Evolutionary conservation across 2,888 invertebrate species (phyloP).

Genomic region (Cerastis rubricosa): DNA sequence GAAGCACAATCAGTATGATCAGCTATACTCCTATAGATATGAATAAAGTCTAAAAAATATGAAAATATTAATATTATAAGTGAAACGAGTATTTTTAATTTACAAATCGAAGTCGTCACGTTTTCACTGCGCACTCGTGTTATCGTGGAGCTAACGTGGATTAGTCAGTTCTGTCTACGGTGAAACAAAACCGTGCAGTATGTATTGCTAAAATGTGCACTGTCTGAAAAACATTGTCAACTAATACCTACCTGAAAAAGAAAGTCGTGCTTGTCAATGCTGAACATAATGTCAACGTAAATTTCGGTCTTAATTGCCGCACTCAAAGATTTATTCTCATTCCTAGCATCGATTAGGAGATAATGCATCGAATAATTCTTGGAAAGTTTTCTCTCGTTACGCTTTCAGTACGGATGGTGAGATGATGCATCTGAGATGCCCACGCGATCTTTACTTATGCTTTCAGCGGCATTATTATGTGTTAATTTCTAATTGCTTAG

Average conservation of each 20-base stretch:
- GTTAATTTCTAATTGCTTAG: slow-evolving; percentile 34
- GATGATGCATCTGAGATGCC: slow-evolving; percentile 73
- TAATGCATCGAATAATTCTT: slow-evolving; percentile 66
- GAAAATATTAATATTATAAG: too few species aligned
- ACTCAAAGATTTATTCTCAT: slow-evolving; percentile 53
- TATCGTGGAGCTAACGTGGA: background rate
- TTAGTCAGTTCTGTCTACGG: background rate
- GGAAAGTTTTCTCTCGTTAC: slow-evolving; percentile 81
- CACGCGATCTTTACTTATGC: slow-evolving; percentile 81
- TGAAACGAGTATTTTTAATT: too few species aligned
- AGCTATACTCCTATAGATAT: too few species aligned
- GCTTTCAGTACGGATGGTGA: slow-evolving; percentile 86
- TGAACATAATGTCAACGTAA: slow-evolving; percentile 28
- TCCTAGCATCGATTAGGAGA: slow-evolving; percentile 53
- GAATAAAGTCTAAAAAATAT: too few species aligned
- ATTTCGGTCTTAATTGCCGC: slow-evolving; percentile 32
- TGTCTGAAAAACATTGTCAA: background rate
- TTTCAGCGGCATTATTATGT: slow-evolving; percentile 70
- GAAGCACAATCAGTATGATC: too few species aligned
- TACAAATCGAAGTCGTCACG: too few species aligned
- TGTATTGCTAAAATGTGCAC: background rate
- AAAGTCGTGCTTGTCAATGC: slow-evolving; percentile 6
- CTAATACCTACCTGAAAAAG: background rate
- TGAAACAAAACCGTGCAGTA: background rate
- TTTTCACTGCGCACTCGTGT: too few species aligned